phyloP scores from a whole-genome alignment of 2,888 invertebrate genomes.

The Torymus texanus region DNA sequence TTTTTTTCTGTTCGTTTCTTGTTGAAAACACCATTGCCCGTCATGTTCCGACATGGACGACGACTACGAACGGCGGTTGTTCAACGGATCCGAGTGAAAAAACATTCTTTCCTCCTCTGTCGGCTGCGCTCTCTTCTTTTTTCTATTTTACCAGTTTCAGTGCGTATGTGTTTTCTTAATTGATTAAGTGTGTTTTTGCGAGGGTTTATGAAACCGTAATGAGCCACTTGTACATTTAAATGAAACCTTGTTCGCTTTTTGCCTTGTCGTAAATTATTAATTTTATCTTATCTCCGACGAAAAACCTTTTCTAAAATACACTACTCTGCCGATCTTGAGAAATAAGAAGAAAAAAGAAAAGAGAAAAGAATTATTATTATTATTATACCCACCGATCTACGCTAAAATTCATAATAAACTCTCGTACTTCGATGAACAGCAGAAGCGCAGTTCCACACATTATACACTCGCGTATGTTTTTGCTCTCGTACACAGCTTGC shows the following conservation, averaged over 20 bases:
- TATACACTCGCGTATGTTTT: no score
- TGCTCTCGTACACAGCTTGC: neutral
- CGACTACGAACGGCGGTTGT: neutral
- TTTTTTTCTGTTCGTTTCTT: neutral
- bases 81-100: conserved; percentile 7
- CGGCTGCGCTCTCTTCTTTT: neutral
- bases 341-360: neutral
- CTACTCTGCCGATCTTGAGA: neutral
- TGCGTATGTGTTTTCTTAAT: neutral
- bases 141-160: neutral
- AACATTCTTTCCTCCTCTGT: neutral
- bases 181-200: conserved; percentile 2
- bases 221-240: no score
- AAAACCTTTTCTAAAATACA: neutral
- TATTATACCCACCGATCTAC: no score
- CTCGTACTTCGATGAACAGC: no score
- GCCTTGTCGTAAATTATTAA: no score
- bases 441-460: no score
- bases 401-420: no score
- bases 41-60: conserved; percentile 20
- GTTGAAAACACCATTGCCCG: neutral
- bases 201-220: neutral
- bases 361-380: no score
- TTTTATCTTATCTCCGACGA: neutral
- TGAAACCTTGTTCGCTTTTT: neutral